Conservation (phyloP, 2,113 vertebrate genomes). For the Hydrochoerus hydrochaeris region DNA sequence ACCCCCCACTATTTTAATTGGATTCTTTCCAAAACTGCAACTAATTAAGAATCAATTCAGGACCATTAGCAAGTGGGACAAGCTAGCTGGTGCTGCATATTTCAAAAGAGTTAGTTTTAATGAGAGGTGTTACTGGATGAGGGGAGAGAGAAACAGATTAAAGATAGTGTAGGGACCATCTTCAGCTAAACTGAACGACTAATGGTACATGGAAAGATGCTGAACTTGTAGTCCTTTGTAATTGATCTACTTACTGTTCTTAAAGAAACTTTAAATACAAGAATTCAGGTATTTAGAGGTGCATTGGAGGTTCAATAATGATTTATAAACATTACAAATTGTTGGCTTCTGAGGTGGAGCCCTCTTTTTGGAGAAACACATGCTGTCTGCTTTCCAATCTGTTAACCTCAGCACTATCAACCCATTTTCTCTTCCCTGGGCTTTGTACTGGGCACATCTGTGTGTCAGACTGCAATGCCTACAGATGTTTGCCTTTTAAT, state of each 20-base stretch:
- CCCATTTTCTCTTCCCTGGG: slow-evolving; percentile 80
- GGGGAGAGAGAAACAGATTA: slow-evolving; percentile 88
- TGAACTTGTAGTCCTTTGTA: slow-evolving; percentile 97
- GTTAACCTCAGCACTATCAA: slow-evolving; percentile 82
- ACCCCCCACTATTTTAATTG: slow-evolving; percentile 89
- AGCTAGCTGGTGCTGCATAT: slow-evolving; percentile 94
- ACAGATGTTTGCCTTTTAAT: slow-evolving; percentile 84
- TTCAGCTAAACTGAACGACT: slow-evolving; percentile 92
- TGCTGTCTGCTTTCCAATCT: slow-evolving; percentile 80
- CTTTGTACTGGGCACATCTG: slow-evolving; percentile 84
- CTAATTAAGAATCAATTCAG: slow-evolving; percentile 99
- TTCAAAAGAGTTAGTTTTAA: slow-evolving; percentile 94
- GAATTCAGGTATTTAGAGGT: slow-evolving; percentile 94
- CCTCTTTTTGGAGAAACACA: slow-evolving; percentile 80
- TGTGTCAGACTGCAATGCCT: slow-evolving; percentile 77
- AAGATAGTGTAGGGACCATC: slow-evolving; percentile 93
- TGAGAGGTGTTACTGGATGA: slow-evolving; percentile 90
- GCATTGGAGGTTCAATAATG: slow-evolving; percentile 92
- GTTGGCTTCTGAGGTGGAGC: slow-evolving; percentile 71
- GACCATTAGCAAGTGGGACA: slow-evolving; percentile 95
- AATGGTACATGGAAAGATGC: slow-evolving; percentile 96
- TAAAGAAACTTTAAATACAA: slow-evolving; percentile 91
- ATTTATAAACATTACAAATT: slow-evolving; percentile 92
- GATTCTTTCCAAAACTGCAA: slow-evolving; percentile 94
- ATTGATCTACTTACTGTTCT: slow-evolving; percentile 97